Base-by-base conservation (phyloP, 2,888 invertebrate genomes). In the Hirudinaria manillensis region DNA sequence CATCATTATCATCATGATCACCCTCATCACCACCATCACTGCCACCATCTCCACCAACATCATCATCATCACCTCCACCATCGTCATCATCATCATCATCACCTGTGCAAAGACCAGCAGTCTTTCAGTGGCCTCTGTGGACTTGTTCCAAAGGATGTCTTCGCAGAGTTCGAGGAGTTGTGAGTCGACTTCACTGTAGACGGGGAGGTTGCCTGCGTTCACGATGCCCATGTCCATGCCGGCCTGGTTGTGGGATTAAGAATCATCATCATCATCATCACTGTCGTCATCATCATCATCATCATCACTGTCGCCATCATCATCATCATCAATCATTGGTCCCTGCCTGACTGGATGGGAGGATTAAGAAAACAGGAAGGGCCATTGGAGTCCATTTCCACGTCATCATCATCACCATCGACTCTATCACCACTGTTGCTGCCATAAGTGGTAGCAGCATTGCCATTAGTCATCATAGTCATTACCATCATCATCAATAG, bases 141-240 rank as follows among this genome's bases (percentile, higher is more conserved):
- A 86, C 76, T 82, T 85, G 81, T 89, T 88, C 87, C 88, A 88
- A 65, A 89, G 80, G 2, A 89, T 80, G 78, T 85, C 85, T 81
- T 89, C 88, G 82, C 87, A 87, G 53, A 88, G 79, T 72, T 85
- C 81, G 67, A 87, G 81, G 45, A 88, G 81, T 56, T 84, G 81
- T 29, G 61, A 34, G 36, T 73, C 34, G 56, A 73, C 36, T 2
- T 73, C 73, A 38, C 73, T 56, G 81, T 89, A 89, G 24, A 89
- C 82, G 0, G 88, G 88, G 56, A 89, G 82, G 72, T 84, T 84
- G 13, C 88, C 89, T 53, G 89, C 89, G 82, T 89, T 89, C 13
- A 89, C 89, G 76, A 89, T 89, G 32, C 88, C 88, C 88, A 88
- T 88, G 81, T 88, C 88, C 86, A 88, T 83, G 24, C 88, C 88